A percentile compares a stretch with the other conserved stretches of the same genome.
Evolutionary conservation across 2,797 vertebrate genomes (phyloP).

Genomic region (Loriculus beryllinus): DNA sequence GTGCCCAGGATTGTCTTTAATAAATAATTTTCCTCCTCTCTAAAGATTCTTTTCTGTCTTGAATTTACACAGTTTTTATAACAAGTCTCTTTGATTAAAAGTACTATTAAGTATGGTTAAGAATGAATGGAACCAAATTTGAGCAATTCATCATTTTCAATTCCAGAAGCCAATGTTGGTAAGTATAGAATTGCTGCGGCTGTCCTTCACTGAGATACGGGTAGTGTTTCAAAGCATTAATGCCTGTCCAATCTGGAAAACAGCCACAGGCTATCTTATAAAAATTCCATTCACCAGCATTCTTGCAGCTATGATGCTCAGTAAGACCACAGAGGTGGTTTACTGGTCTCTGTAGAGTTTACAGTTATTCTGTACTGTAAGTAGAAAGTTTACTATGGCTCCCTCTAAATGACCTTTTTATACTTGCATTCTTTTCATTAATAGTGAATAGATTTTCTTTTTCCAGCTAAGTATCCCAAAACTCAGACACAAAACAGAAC

Average conservation of each 20-base stretch:
- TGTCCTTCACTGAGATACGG: background rate
- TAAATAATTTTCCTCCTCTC: constrained; percentile 15
- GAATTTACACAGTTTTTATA: constrained; percentile 24
- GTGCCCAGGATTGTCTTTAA: constrained; percentile 23
- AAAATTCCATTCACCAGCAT: constrained; percentile 10
- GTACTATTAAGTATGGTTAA: constrained; percentile 30
- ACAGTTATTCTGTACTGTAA: background rate
- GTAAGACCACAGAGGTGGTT: background rate
- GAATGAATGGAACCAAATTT: constrained; percentile 12
- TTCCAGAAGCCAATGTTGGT: constrained; percentile 21
- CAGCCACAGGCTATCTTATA: background rate
- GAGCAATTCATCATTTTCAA: constrained; percentile 44
- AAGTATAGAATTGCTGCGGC: constrained; percentile 2
- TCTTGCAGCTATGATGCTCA: background rate
- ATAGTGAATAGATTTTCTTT: background rate
- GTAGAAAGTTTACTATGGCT: background rate
- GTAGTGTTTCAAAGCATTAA: constrained; percentile 13
- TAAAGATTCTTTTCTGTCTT: constrained; percentile 6
- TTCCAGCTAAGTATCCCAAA: background rate
- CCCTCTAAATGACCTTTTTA: background rate
- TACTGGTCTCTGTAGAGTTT: background rate
- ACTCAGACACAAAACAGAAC: background rate
- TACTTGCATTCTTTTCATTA: background rate
- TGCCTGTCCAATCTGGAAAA: constrained; percentile 9
- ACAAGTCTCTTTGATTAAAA: constrained; percentile 53